phyloP scores from a whole-genome alignment of 2,888 invertebrate species.

The Pinctada fucata region DNA sequence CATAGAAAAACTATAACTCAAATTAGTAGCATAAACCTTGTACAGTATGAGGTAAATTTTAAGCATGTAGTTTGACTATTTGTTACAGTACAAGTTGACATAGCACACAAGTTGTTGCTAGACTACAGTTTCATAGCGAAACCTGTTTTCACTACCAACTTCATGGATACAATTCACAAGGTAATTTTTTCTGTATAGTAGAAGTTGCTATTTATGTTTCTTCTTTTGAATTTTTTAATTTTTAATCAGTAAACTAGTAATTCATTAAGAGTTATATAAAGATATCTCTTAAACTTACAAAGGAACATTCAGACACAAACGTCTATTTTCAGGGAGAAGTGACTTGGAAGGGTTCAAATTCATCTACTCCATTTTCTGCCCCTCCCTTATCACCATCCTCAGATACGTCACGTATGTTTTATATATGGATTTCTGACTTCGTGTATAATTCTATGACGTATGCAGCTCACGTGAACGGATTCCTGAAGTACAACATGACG shows the following conservation, averaged over 20 bases:
- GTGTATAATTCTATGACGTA: slow-evolving; percentile 18
- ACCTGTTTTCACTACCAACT: neutral
- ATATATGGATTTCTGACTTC: slow-evolving; percentile 26
- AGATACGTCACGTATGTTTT: slow-evolving; percentile 26
- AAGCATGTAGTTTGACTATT: neutral
- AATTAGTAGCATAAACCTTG: too few relatives aligned
- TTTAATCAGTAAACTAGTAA: neutral
- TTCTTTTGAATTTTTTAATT: neutral
- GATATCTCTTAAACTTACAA: too few relatives aligned
- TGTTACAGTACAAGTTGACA: slow-evolving; percentile 9
- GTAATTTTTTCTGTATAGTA: neutral
- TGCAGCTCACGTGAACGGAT: slow-evolving; percentile 9
- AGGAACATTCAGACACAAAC: neutral
- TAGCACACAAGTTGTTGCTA: slow-evolving; percentile 5
- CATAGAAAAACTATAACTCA: too few relatives aligned
- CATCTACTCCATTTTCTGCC: slow-evolving; percentile 15
- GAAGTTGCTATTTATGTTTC: neutral
- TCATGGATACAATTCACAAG: slow-evolving; percentile 19
- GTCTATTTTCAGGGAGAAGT: slow-evolving; percentile 11
- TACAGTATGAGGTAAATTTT: too few relatives aligned
- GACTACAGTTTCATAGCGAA: slow-evolving; percentile 8
- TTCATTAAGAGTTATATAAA: too few relatives aligned
- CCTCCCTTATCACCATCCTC: slow-evolving; percentile 3
- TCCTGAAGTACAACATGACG: slow-evolving; percentile 20
- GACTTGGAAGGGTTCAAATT: neutral